A percentile compares a stretch with the other conserved stretches of the same genome.
phyloP scores from a whole-genome alignment of 2,797 vertebrate genomes.

The Pelochelys cantorii region DNA sequence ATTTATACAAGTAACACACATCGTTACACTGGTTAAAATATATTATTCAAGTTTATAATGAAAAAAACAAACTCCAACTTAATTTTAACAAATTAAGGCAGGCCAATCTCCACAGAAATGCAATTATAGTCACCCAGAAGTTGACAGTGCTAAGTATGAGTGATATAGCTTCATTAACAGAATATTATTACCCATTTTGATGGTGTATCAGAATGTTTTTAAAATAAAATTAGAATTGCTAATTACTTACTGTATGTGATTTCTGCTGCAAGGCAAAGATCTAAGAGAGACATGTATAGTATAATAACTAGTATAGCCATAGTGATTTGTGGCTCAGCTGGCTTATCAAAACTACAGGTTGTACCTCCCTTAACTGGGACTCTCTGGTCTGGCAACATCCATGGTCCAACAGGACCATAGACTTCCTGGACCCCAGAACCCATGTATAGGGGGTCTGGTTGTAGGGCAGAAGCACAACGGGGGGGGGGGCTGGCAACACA shows the following conservation, averaged over 20 bases:
- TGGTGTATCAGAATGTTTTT: conserved; percentile 4
- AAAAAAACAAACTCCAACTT: not conserved
- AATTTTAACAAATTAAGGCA: not conserved
- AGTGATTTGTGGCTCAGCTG: not conserved
- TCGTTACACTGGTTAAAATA: not conserved
- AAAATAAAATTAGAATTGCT: not conserved
- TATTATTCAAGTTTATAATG: not conserved
- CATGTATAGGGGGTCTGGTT: too few species aligned
- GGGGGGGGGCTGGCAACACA: too few species aligned
- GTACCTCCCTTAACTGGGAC: too few species aligned
- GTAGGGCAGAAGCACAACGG: too few species aligned
- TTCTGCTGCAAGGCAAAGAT: conserved; percentile 8
- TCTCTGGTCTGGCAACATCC: too few species aligned
- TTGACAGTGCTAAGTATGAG: not conserved
- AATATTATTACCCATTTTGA: not conserved
- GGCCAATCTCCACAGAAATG: not conserved
- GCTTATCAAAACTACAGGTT: conserved; percentile 8
- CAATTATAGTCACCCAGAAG: not conserved
- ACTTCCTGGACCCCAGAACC: too few species aligned
- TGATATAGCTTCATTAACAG: not conserved
- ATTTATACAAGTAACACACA: not conserved
- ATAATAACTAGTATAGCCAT: not conserved
- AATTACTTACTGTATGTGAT: not conserved
- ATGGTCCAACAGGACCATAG: too few species aligned
- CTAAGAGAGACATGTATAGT: not conserved